Conservation (phyloP, 2,888 invertebrate species). For the Athalia cordata region DNA sequence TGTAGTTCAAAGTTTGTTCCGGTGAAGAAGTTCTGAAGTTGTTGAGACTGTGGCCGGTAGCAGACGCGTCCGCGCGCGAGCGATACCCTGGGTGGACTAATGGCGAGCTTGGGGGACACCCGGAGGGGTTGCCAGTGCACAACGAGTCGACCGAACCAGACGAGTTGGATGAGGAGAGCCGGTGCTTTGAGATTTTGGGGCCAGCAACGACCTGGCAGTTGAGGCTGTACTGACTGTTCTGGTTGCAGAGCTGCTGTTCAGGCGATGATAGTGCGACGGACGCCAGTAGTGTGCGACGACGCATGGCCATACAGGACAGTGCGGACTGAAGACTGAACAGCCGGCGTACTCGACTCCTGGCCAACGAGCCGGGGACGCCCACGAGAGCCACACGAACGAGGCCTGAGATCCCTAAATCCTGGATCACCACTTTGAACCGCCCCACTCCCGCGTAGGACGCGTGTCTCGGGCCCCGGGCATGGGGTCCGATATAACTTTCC, state of each 20-base stretch:
- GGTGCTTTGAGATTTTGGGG: constrained; percentile 34
- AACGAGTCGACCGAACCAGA: constrained; percentile 32
- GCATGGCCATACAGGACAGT: constrained; percentile 65
- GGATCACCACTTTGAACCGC: constrained; percentile 59
- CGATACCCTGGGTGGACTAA: constrained; percentile 32
- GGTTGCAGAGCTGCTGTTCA: constrained; percentile 23
- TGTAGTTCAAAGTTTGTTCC: constrained; percentile 22
- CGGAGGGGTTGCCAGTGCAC: constrained; percentile 37
- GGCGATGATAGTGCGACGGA: constrained; percentile 27
- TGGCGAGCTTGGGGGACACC: constrained; percentile 36
- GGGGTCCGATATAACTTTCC: constrained; percentile 30
- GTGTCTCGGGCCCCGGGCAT: constrained; percentile 24
- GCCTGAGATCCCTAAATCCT: constrained; percentile 61
- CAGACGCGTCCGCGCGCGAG: constrained; percentile 33
- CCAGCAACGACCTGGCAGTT: constrained; percentile 25
- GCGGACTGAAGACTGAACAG: constrained; percentile 59
- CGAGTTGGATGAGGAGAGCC: constrained; percentile 27
- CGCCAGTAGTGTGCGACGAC: constrained; percentile 53
- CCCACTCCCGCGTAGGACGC: constrained; percentile 55
- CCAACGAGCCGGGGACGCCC: constrained; percentile 41
- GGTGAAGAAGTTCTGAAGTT: constrained; percentile 1
- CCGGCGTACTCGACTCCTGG: constrained; percentile 47
- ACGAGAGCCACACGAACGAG: constrained; percentile 48
- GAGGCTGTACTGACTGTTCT: constrained; percentile 6
- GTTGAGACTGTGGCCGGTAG: constrained; percentile 11